phyloP scores from a whole-genome alignment of 1,140 invertebrate genomes.

The Penaeus indicus region DNA sequence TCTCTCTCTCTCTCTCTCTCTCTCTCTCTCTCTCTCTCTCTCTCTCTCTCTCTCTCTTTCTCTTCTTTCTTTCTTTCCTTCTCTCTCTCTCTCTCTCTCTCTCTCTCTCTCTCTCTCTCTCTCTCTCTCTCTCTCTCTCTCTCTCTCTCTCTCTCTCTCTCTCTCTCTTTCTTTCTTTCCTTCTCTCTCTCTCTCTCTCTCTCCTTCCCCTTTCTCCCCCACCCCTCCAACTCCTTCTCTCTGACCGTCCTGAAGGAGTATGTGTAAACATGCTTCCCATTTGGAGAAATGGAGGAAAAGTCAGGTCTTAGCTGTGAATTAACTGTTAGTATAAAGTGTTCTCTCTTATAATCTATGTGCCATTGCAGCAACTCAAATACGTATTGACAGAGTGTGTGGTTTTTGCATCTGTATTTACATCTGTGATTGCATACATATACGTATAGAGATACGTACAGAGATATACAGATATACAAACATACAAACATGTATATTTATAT shows the following conservation, averaged over 20 bases:
- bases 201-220: background rate
- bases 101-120: constrained; percentile 24
- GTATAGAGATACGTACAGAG: background rate
- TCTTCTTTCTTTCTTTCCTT: background rate
- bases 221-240: background rate
- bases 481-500: constrained; percentile 11
- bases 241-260: background rate
- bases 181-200: constrained; percentile 19
- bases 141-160: constrained; percentile 38
- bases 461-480: background rate
- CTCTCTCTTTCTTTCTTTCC: constrained; percentile 21
- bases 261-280: too few species aligned
- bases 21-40: too few species aligned
- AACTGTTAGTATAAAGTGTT: too few species aligned
- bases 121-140: constrained; percentile 34
- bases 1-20: too few species aligned
- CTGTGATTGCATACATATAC: background rate
- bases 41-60: background rate
- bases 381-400: too few species aligned
- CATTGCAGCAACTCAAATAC: too few species aligned
- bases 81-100: background rate
- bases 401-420: background rate
- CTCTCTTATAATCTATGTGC: too few species aligned
- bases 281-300: too few species aligned
- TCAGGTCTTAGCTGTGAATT: too few species aligned